phyloP scores from a whole-genome alignment of 2,888 invertebrate genomes.

The Apotomis capreana region DNA sequence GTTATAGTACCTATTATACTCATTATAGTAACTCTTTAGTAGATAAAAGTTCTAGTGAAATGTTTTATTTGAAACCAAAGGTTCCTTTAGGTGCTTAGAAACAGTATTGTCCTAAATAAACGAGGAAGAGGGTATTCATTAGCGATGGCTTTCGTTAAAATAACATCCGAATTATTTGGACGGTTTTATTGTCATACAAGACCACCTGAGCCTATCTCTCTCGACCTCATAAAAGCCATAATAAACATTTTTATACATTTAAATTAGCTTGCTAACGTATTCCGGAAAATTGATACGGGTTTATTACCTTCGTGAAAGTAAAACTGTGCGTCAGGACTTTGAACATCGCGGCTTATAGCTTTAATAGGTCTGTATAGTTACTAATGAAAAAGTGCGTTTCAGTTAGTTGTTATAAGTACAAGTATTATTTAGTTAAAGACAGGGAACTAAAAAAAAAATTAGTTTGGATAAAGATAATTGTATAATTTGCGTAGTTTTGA shows the following conservation, averaged over 20 bases:
- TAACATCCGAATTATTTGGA: background rate
- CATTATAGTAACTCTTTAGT: constrained; percentile 1
- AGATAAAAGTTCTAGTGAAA: background rate
- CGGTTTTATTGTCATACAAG: constrained; percentile 14
- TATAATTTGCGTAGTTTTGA: no score
- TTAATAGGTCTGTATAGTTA: no score
- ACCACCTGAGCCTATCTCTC: constrained; percentile 8
- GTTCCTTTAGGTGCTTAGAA: background rate
- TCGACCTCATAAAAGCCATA: constrained; percentile 22
- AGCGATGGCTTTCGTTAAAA: constrained; percentile 1
- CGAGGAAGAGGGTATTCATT: background rate
- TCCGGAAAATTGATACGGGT: constrained; percentile 16
- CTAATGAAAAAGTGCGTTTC: no score
- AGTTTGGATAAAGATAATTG: no score
- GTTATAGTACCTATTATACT: background rate
- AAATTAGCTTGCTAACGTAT: constrained; percentile 26
- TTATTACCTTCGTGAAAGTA: constrained; percentile 17
- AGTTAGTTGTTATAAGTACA: no score
- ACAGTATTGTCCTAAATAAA: background rate
- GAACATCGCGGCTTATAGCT: background rate
- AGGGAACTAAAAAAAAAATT: no score
- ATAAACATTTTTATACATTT: constrained; percentile 11
- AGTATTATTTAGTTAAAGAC: no score
- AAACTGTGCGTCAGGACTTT: background rate
- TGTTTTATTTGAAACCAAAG: background rate